Conservation (phyloP, 2,113 vertebrate genomes). For the Colinus virginianus region DNA sequence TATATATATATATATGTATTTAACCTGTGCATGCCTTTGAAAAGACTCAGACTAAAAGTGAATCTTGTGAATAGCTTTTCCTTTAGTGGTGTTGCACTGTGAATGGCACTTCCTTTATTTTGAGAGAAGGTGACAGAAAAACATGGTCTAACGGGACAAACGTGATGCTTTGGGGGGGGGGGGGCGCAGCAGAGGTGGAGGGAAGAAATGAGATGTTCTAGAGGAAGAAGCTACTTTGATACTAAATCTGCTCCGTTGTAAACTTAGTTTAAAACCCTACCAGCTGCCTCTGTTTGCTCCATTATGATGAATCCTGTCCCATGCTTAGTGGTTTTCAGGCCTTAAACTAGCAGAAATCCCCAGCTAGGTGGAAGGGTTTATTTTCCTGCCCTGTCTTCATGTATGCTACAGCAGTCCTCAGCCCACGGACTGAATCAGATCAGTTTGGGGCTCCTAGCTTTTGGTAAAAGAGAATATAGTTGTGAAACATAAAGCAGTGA, state of each 20-base stretch:
- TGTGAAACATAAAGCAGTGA: background rate
- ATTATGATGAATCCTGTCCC: background rate
- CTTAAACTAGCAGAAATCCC: background rate
- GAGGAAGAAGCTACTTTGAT: slow-evolving; percentile 18
- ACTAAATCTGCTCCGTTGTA: slow-evolving; percentile 17
- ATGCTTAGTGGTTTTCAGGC: background rate
- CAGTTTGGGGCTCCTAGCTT: background rate
- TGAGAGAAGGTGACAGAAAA: slow-evolving; percentile 44
- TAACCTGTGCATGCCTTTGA: slow-evolving; percentile 29
- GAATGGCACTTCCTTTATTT: slow-evolving; percentile 55
- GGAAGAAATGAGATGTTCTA: slow-evolving; percentile 17
- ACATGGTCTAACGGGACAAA: slow-evolving; percentile 29
- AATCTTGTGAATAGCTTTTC: slow-evolving; percentile 43
- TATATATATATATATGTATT: background rate
- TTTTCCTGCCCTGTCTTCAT: background rate
- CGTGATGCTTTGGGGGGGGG: background rate
- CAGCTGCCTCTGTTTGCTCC: slow-evolving; percentile 15
- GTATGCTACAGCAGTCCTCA: background rate
- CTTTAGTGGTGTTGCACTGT: background rate
- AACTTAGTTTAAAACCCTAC: background rate
- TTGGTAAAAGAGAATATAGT: background rate
- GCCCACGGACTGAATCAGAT: background rate
- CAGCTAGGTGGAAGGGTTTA: background rate
- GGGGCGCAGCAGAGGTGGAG: background rate
- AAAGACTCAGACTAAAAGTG: slow-evolving; percentile 48